Evolutionary conservation across 2,113 vertebrate genomes (phyloP), one percentile per base, ranked within the genome.

Genomic region (Columbina picui): DNA sequence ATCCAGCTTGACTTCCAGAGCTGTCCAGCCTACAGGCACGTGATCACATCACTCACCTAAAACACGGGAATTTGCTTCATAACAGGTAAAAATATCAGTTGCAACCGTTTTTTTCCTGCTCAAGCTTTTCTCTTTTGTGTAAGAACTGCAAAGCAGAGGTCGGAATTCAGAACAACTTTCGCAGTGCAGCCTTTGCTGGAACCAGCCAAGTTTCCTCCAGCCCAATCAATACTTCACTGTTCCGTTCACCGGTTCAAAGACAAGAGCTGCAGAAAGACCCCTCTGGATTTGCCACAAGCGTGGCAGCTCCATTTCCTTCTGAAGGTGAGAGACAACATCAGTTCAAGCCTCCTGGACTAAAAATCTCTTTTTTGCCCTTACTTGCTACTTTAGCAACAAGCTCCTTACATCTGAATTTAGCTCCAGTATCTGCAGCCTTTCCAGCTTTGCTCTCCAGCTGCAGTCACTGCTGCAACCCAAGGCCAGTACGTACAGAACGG

Each of bases 401-500:
- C 27, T 84, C 29, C 60, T 67, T 50, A 9, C 34, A 82, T 36
- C 25, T 0, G 0, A 69, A 67, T 70, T 87, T 27, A 75, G 27
- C 69, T 63, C 32, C 53, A 68, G 52, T 20, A 52, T 29, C 47
- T 7, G 9, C 2, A 56, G 53, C 36, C 78, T 85, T 34, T 64
- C 25, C 53, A 23, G 8, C 43, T 70, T 82, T 88, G 29, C 30
- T 73, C 53, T 76, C 61, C 49, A 83, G 57, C 49, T 68, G 20
- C 2, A 0, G 21, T 68, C 55, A 41, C 23, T 32, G 19, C 8
- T 52, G 30, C 36, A 56, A 20, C 49, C 57, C 75, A 67, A 36
- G 27, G 15, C 26, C 36, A 69, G 18, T 7, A 29, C 6, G 3
- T 6, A n/a, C 1, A 7, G 79, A 52, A 60, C 1, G 6, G 41